Percentiles rank a stretch among this genome's conserved stretches.
These are phyloP conservation scores for Drosophila paramelanica DNA, from an alignment of 2,888 invertebrate genomes.

Conservation along the genomic window DNA sequence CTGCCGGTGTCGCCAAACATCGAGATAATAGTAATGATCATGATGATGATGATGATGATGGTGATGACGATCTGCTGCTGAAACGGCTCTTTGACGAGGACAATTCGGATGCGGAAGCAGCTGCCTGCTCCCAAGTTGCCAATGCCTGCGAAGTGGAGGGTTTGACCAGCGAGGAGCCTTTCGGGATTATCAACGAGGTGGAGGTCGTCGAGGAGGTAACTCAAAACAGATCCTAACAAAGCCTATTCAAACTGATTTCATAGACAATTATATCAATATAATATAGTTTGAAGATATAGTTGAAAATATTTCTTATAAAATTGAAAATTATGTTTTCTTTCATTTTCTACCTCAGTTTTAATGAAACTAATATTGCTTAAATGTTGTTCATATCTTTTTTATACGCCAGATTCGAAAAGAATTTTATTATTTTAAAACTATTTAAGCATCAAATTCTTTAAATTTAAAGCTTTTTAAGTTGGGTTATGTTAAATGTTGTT, in stretches of 20 bases:
- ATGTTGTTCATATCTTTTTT: no score
- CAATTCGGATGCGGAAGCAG: conserved; percentile 52
- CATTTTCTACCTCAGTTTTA: no score
- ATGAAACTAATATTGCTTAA: no score
- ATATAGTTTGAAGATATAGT: no score
- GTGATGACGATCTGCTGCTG: conserved; percentile 50
- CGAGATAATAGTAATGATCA: conserved; percentile 53
- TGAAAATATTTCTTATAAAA: no score
- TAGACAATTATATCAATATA: no score
- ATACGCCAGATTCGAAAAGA: no score
- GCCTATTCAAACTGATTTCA: neutral
- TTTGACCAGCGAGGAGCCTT: conserved; percentile 54
- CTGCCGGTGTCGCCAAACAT: conserved; percentile 16
- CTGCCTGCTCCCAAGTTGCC: conserved; percentile 32
- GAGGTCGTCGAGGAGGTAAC: conserved; percentile 81
- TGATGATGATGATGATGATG: conserved; percentile 57
- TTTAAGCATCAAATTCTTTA: no score
- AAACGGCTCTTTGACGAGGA: conserved; percentile 51
- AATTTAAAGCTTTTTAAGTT: no score
- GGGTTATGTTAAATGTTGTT: no score
- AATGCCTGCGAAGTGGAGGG: conserved; percentile 70
- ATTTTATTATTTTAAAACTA: no score
- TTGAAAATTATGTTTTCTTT: no score
- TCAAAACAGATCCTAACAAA: conserved; percentile 1
- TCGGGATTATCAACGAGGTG: conserved; percentile 69